A percentile compares a stretch with the other conserved stretches of the same genome.
phyloP scores from a whole-genome alignment of 2,113 vertebrate genomes.

The Notothenia rossii region DNA sequence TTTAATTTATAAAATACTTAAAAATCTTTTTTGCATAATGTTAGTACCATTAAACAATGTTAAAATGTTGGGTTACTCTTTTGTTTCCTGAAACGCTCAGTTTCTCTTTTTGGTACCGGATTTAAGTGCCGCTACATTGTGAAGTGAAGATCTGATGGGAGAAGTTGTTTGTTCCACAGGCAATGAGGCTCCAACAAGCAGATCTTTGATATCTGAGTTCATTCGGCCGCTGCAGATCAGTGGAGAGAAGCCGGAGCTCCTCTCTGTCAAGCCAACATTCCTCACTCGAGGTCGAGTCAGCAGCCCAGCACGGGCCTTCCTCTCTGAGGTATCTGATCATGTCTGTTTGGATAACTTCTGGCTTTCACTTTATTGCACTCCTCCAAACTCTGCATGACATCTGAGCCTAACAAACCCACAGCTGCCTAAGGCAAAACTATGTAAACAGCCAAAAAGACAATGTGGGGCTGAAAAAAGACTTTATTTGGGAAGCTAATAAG shows the following conservation, averaged over 20 bases:
- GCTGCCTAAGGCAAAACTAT: not conserved
- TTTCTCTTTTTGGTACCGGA: constrained; percentile 11
- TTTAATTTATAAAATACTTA: not conserved
- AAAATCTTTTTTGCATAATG: no score
- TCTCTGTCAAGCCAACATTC: constrained; percentile 90
- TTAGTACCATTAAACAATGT: no score
- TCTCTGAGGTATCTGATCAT: constrained; percentile 86
- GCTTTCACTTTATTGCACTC: not conserved
- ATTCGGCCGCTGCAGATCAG: constrained; percentile 89
- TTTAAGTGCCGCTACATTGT: constrained; percentile 3
- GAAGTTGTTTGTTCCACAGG: constrained; percentile 79
- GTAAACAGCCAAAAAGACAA: not conserved
- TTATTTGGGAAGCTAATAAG: no score
- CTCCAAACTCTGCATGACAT: constrained; percentile 7
- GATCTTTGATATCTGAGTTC: constrained; percentile 89
- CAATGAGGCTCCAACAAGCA: constrained; percentile 87
- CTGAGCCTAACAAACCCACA: not conserved
- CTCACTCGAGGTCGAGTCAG: constrained; percentile 85
- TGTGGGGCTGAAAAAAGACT: not conserved
- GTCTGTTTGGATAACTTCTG: not conserved
- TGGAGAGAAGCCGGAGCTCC: constrained; percentile 89
- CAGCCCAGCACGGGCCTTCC: constrained; percentile 88
- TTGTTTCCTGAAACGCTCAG: not conserved
- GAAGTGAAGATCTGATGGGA: constrained; percentile 39
- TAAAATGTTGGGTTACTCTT: not conserved